Percentiles rank a stretch among this genome's conserved stretches.
Conservation (phyloP, 2,797 vertebrate species). For the Neosalanx taihuensis region DNA sequence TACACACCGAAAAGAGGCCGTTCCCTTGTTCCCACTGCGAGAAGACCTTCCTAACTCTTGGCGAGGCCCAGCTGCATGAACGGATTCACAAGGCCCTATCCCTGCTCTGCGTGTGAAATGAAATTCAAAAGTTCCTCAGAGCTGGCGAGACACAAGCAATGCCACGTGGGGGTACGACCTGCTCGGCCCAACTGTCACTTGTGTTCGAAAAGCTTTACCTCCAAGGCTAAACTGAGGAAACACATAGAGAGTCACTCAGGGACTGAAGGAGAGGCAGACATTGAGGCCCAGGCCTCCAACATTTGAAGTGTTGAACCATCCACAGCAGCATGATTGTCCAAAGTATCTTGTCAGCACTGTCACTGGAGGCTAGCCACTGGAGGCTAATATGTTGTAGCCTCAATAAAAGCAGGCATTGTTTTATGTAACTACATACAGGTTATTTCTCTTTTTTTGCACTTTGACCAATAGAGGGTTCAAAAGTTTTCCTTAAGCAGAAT, state of each 20-base stretch:
- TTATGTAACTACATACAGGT: neutral
- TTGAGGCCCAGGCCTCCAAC: slow-evolving; percentile 6
- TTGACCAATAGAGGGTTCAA: neutral
- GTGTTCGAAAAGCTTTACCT: slow-evolving; percentile 61
- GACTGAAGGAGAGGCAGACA: slow-evolving; percentile 8
- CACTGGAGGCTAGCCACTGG: too few species aligned
- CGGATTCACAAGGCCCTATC: slow-evolving; percentile 76
- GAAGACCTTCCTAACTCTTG: slow-evolving; percentile 82
- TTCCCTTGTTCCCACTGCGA: slow-evolving; percentile 81
- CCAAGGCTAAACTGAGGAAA: slow-evolving; percentile 58
- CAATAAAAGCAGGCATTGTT: neutral
- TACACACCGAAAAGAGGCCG: slow-evolving; percentile 83
- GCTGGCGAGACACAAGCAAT: slow-evolving; percentile 69
- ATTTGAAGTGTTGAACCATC: slow-evolving; percentile 1
- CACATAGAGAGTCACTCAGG: slow-evolving; percentile 64
- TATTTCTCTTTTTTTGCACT: neutral
- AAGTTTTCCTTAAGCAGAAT: too few species aligned
- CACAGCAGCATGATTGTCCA: neutral
- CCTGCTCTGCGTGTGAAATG: slow-evolving; percentile 64
- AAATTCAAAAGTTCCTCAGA: slow-evolving; percentile 75
- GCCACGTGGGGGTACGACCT: slow-evolving; percentile 55
- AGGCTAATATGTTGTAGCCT: neutral
- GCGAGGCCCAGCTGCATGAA: slow-evolving; percentile 79
- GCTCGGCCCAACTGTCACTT: slow-evolving; percentile 49
- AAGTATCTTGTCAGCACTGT: too few species aligned